Base-by-base conservation (phyloP, 2,888 invertebrate genomes). In the Chouioia cunea region DNA sequence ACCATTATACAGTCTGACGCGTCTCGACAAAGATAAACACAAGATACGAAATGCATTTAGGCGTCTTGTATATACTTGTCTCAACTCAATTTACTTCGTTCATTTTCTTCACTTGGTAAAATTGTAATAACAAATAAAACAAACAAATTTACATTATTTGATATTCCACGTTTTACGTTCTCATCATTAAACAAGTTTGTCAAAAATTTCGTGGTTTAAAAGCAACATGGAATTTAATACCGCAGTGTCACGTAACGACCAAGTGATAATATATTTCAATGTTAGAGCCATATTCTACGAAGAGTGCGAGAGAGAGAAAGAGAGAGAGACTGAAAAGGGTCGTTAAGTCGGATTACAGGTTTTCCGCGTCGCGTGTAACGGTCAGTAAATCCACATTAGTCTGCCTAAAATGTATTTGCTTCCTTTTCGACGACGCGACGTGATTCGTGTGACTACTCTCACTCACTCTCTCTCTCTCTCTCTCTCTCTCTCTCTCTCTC, bases 371-470 rank as follows among this genome's bases (percentile, higher is more conserved):
- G 63, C 43, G 50, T 53, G 64, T 52, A 59, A 59, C 48, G 59
- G 70, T 65, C 70, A 60, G 57, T 71, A 71, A 71, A 71, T 71
- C 66, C 57, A n/a, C 47, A 63, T 71, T 71, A 71, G 66, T 27
- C 46, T 22, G 16, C 20, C 65, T 23, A 60, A 36, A 65, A 70
- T 65, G 60, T 56, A 65, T 56, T 56, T 70, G 59, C 59, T 47
- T 65, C 50, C 52, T 48, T 36, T 53, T 53, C 43, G 27, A 44
- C 2, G 36, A 3, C 52, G 20, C 18, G 22, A 64, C 71, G 66
- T 52, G 58, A 63, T 57, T 69, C 68, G 20, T 4, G 22, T 14
- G 57, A 47, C 50, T 47, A 27, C 43, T n/a, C 10, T 12, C 4
- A 48, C 15, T 15, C n/a, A n/a, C n/a, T 48, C 15, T 16, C 8